phyloP scores from a whole-genome alignment of 2,888 invertebrate genomes.

The Aphodius granarius region DNA sequence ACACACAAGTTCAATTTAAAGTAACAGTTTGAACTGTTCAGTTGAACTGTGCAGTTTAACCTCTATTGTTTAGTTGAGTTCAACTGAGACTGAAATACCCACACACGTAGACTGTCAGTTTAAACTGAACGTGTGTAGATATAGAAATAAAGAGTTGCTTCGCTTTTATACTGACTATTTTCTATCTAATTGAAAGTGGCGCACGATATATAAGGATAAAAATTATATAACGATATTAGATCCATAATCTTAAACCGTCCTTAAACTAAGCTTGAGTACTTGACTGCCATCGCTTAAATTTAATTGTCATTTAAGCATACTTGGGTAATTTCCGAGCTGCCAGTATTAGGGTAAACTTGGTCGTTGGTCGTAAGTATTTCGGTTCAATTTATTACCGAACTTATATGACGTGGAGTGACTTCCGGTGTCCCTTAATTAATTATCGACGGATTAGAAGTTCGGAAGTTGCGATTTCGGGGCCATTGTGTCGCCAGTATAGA shows the following conservation, averaged over 20 bases:
- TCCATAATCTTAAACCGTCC: neutral
- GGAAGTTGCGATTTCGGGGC: slow-evolving; percentile 1
- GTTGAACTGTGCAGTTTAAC: too few species aligned
- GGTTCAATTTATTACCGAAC: neutral
- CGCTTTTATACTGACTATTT: too few species aligned
- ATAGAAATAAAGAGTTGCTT: too few species aligned
- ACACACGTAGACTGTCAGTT: too few species aligned
- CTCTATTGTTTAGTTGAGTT: too few species aligned
- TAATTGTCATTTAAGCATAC: neutral
- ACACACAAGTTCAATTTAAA: too few species aligned
- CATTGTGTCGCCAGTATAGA: slow-evolving; percentile 4
- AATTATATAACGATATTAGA: neutral
- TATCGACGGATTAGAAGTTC: neutral
- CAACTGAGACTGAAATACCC: too few species aligned
- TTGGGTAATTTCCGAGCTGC: neutral
- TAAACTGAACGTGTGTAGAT: too few species aligned
- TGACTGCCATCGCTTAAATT: neutral
- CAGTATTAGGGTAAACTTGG: neutral
- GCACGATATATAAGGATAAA: too few species aligned
- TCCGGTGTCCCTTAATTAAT: neutral
- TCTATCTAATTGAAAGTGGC: too few species aligned
- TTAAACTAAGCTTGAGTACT: neutral
- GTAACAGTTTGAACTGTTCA: too few species aligned
- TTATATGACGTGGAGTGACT: neutral
- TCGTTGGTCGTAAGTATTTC: neutral